Base-by-base conservation (phyloP, 1,140 invertebrate genomes). In the Orius laevigatus region DNA sequence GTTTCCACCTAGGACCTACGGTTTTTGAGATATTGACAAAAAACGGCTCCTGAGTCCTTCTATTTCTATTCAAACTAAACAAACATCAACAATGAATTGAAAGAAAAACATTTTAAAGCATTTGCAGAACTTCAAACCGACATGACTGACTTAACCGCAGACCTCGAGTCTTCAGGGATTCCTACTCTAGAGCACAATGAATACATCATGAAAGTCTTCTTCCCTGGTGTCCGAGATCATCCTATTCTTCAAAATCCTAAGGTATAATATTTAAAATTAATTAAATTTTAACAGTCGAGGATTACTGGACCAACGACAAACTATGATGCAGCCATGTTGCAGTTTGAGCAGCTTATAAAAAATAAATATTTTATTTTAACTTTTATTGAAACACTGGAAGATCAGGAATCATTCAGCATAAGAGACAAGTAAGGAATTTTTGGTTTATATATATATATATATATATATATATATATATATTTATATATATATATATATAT, bases 81-180 rank as follows among this genome's bases (percentile, higher is more conserved):
- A n/a, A n/a, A n/a, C n/a, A n/a, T n/a, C n/a, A n/a, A n/a, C n/a
- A 25, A 25, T 4, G 25, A 25, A 25, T 3, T 4, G 8, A 25
- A 25, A 16, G n/a, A 31, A 49, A 43, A 15, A 9, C 25, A 25
- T 49, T 49, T 49, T 12, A 38, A 38, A 76, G 95, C 94, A 2
- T 98, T 98, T 75, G 93, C 93, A 12, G 95, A 98, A 68, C 70
- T 99, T 11, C 95, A 98, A 70, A 99, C 94, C 1, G 94, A 98
- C 66, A 96, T 99, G 86, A 93, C 89, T 40, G 94, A 98, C 66
- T 70, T 98, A 55, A 95, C 90, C 31, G 91, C 88, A 33, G 91
- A 98, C 69, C 70, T 97, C 49, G 88, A 93, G 66, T 90, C 86
- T 53, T 85, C 87, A 6, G 93, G 93, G 1, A 96, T 98, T 57